Base-by-base conservation (phyloP, 2,113 vertebrate species). In the Podiceps cristatus region DNA sequence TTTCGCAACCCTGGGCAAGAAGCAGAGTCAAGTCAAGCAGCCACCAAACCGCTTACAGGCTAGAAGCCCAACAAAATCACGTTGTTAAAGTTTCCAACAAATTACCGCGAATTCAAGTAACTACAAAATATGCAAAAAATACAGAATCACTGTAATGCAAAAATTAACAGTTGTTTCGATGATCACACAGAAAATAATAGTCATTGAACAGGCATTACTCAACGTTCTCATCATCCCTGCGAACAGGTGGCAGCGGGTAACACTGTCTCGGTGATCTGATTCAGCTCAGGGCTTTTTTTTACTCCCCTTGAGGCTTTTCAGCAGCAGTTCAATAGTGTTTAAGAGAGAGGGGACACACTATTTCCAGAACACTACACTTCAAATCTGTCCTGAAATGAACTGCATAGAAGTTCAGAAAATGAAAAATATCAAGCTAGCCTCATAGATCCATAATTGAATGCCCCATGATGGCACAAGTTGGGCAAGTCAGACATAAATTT, bases 351-450 rank as follows among this genome's bases (percentile, higher is more conserved):
- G 40, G 83, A 94, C 47, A 95, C 82, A 92, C 64, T 69, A 33
- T 96, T 96, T 97, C 91, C 96, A 97, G 72, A 93, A 93, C 74
- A 83, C 52, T 86, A 88, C 92, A 58, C 71, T 96, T 56, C 35
- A 53, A 94, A 86, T 91, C 82, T 92, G 87, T 93, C 80, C 96
- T 86, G n/a, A 94, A 97, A 97, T 96, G 89, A 98, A 97, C 47
- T 44, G 75, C 93, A 53, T 40, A 73, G 60, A 96, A 97, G 94
- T 90, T 96, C 68, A 93, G 86, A 84, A 98, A 98, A 96, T 96
- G 90, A 97, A 97, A 97, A 97, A 88, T 45, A 90, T n/a, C 3
- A 3, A 95, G 68, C 66, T 90, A 94, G 78, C 49, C 69, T 97
- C 98, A 91, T 67, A 92, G 83, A 71, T 95, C 80, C 52, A 6